Percentiles rank a stretch among this genome's conserved stretches.
Evolutionary conservation across 2,113 vertebrate genomes (phyloP).

Genomic region (Elgaria multicarinata): DNA sequence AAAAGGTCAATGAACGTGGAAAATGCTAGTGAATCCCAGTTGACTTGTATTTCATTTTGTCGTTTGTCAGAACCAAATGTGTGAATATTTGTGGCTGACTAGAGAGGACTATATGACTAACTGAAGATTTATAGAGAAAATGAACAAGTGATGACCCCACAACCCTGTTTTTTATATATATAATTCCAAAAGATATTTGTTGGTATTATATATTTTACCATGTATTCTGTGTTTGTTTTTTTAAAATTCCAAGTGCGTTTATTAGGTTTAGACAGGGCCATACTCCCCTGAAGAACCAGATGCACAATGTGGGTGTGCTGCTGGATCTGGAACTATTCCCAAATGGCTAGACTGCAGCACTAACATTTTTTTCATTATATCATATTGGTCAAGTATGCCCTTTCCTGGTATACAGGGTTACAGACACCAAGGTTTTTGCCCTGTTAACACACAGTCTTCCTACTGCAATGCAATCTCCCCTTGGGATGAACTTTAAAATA

Average conservation of each 20-base stretch:
- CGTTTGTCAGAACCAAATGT: neutral
- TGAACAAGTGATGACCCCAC: neutral
- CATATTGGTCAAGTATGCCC: neutral
- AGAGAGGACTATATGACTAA: neutral
- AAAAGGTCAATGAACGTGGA: slow-evolving; percentile 24
- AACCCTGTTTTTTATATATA: neutral
- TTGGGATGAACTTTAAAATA: neutral
- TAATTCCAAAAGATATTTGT: neutral
- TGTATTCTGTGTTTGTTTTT: neutral
- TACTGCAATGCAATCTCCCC: neutral
- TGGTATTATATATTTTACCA: neutral
- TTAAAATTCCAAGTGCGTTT: neutral
- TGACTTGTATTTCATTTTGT: slow-evolving; percentile 12
- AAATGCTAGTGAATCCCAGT: neutral
- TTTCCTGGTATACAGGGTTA: neutral
- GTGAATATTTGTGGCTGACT: neutral
- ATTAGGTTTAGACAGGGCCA: neutral
- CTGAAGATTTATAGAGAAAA: neutral
- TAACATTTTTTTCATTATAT: too few species aligned
- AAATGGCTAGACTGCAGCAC: neutral
- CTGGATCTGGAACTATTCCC: neutral
- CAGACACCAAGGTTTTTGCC: neutral
- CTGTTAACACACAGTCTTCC: neutral
- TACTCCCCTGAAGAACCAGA: neutral
- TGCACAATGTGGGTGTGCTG: neutral